Evolutionary conservation across 2,888 invertebrate species (phyloP), one percentile per base, ranked within the genome.

Genomic region (Caenorhabditis sp.): DNA sequence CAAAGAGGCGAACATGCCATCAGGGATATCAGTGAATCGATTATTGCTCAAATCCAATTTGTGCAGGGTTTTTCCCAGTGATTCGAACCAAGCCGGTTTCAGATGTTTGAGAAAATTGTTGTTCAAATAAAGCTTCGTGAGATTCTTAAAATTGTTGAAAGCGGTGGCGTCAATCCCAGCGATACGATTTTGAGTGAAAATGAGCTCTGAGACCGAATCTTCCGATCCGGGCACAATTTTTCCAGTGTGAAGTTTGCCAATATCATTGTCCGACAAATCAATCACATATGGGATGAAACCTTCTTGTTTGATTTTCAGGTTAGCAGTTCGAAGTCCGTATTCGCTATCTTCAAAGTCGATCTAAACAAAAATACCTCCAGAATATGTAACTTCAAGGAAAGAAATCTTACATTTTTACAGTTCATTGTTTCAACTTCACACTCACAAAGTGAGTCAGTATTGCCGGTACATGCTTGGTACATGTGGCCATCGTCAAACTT

Each of bases 11-110:
- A 79, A 79, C 1, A 63, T 10, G 1, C 52, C 59, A 23, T 69
- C 61, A 3, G 59, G 31, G 0, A 80, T 26, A 2, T 21, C 27
- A 0, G 56, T 71, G 21, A 82, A 59, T 14, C 56, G 26, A 58
- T 82, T 82, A 60, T 65, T 26, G 12, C 63, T 54, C 21, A 82
- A 52, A 36, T 80, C 65, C 27, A 82, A 66, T 17, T 54, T 43
- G 36, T 74, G 76, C 1, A 82, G 68, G 10, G 68, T 73, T 14
- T 73, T 49, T 8, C 56, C 58, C 1, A 78, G 53, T 43, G 67
- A 58, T 2, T 67, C 70, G 20, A 69, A 69, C 10, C 59, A 53
- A 20, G 27, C 78, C 81, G 70, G 68, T n/a, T 67, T 77, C 8
- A 81, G 7, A 0, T 26, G 61, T 21, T 56, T 21, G 21, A 81